A percentile compares a stretch with the other conserved stretches of the same genome.
phyloP scores from a whole-genome alignment of 2,888 invertebrate species.

The Acleris literana region DNA sequence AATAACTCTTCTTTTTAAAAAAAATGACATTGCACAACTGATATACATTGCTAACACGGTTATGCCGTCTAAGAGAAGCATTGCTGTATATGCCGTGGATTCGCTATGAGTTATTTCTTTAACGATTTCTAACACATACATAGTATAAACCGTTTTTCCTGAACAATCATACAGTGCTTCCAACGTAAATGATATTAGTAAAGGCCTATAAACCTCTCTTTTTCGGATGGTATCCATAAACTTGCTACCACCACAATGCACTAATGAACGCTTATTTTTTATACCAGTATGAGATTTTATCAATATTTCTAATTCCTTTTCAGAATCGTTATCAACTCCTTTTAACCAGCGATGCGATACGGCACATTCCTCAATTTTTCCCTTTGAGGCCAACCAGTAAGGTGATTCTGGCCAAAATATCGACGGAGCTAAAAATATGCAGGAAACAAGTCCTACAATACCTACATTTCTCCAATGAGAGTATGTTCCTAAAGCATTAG shows the following conservation, averaged over 20 bases:
- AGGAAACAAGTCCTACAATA: conserved; percentile 40
- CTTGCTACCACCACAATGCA: background rate
- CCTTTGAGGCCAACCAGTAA: conserved; percentile 43
- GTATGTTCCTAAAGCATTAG: conserved; percentile 48
- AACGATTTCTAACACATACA: conserved; percentile 45
- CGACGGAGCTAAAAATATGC: conserved; percentile 34
- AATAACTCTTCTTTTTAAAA: conserved; percentile 39
- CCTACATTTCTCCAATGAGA: conserved; percentile 42
- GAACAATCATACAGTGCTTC: conserved; percentile 43
- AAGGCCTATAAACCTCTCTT: conserved; percentile 50
- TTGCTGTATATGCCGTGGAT: conserved; percentile 47
- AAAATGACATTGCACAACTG: conserved; percentile 56
- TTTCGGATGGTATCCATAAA: background rate
- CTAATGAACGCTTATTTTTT: conserved; percentile 36
- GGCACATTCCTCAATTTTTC: conserved; percentile 40
- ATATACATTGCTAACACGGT: conserved; percentile 59
- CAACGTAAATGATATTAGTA: conserved; percentile 46
- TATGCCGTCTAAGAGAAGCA: conserved; percentile 51
- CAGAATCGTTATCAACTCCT: conserved; percentile 26
- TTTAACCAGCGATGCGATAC: conserved; percentile 36
- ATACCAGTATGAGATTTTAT: conserved; percentile 38
- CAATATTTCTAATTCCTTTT: conserved; percentile 39
- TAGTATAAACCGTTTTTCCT: conserved; percentile 43
- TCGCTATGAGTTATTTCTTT: conserved; percentile 5
- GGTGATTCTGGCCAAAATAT: conserved; percentile 43